Evolutionary conservation across 2,797 vertebrate species (phyloP), one percentile per base, ranked within the genome.

Genomic region (Loriculus beryllinus): DNA sequence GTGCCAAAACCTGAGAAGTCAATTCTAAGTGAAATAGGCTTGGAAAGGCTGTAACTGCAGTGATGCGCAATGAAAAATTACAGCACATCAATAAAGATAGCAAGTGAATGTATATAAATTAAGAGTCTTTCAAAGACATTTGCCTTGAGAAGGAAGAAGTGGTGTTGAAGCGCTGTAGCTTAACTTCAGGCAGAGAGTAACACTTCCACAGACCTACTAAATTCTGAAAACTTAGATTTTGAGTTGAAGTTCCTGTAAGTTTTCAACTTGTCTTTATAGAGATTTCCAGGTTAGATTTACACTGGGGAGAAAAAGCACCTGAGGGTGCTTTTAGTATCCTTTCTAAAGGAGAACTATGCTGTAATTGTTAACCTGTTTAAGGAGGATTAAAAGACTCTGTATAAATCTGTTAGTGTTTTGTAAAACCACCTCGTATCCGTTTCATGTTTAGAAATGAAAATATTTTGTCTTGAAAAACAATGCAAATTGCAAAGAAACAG

Each of bases 181-280:
- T 78, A 82, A 62, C 39, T 81, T 78, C 9, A 62, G 35, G 28
- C 18, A 78, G 23, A 75, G 45, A 49, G 59, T 20, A 86, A 54
- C 17, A 19, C 33, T 68, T 54, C 0, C 19, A 45, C 77, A 67
- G 10, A 1, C 0, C 0, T 11, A 6, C 11, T 33, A 6, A 10
- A 1, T 8, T 74, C 43, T 65, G 25, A 7, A 42, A 51, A 7
- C 14, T 3, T 15, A 54, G 13, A 39, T 83, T 81, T 86, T 68
- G 37, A 86, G 20, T 69, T 85, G 29, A 77, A 76, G 12, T 40
- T 80, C 5, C 37, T 85, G 23, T 35, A 78, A 75, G 23, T 62
- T 60, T 91, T 68, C 35, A 48, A 11, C 6, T 25, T 67, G 1
- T 54, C 28, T 80, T 51, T 20, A 37, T 31, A 77, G 51, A 74